Base-by-base conservation (phyloP, 92 coral and sea anemone species). In the Porites rus region DNA sequence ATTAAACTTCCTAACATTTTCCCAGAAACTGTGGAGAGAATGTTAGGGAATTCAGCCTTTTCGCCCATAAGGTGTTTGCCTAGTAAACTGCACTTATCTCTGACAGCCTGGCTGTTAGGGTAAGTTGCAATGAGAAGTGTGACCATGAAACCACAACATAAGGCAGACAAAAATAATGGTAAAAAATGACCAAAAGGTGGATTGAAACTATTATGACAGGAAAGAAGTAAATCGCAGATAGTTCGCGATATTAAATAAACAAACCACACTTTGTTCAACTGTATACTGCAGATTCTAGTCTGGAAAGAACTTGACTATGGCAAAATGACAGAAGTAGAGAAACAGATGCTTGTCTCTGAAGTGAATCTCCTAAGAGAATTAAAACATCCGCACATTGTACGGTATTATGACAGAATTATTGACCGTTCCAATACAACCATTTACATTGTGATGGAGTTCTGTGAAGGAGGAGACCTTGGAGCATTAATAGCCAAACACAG, bases 241-340 rank as follows among this genome's bases (percentile, higher is more conserved):
- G 46, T 38, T 38, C 6, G 61, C 1, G 4, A 62, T 2, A 62
- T 7, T 16, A 16, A 20, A 62, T 2, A 18, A 14, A n/a, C 66
- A 17, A 20, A 18, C 66, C 18, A 16, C 16, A 56, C 61, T 56
- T 56, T 56, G 61, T 56, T 56, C 16, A 38, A 18, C 24, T 62
- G 20, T 62, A 51, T 43, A 70, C 50, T 89, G 58, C 63, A 97
- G 99, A 82, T 95, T 18, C 85, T 97, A 10, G 99, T 97, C 11
- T 96, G 99, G 99, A 96, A 96, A 72, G 98, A 96, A 82, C 88
- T 97, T 14, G 98, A 97, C 88, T 97, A 97, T 87, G 99, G 99
- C 2, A 92, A 93, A 76, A 97, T 97, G 99, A 78, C 99, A 2
- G 99, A 97, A 74, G 82, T 82, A 75, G 99, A 97, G 73, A 97